Evolutionary conservation across 1,140 invertebrate genomes (phyloP).

Genomic region (Calliopsis andreniformis): DNA sequence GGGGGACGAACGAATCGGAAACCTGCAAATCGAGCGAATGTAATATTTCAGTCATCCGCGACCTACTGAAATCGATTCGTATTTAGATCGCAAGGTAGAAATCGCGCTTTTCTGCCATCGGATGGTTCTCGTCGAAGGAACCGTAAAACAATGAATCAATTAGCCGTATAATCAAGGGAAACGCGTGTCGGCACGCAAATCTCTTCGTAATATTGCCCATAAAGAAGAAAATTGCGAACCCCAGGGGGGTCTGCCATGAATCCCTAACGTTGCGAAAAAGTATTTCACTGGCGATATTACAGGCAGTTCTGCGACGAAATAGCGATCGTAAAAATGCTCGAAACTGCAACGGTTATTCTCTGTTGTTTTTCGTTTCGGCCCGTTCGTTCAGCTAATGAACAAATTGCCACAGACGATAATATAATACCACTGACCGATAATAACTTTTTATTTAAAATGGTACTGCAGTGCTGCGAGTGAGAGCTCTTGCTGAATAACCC

Average conservation of each 20-base stretch:
- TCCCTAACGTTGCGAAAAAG: not conserved
- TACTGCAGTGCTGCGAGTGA: not conserved
- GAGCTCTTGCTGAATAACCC: not conserved
- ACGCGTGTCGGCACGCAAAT: too few relatives aligned
- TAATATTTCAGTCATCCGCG: not conserved
- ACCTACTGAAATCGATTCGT: too few relatives aligned
- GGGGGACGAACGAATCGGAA: not conserved
- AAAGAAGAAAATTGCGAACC: not conserved
- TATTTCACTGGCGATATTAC: not conserved
- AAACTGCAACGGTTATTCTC: not conserved
- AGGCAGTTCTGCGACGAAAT: not conserved
- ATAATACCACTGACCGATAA: not conserved
- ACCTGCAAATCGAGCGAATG: not conserved
- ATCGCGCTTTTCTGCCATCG: too few relatives aligned
- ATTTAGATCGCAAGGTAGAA: too few relatives aligned
- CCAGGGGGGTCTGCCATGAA: not conserved
- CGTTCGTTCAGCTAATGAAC: not conserved
- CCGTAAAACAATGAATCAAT: too few relatives aligned
- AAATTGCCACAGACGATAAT: not conserved
- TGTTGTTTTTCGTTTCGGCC: slow-evolving; percentile 21
- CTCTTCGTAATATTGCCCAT: too few relatives aligned
- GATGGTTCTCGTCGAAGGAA: too few relatives aligned
- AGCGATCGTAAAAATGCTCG: slow-evolving; percentile 18
- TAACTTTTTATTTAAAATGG: not conserved
- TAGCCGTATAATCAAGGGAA: too few relatives aligned